A percentile compares a stretch with the other conserved stretches of the same genome.
Conservation (phyloP, 2,113 vertebrate species). For the Haliaeetus leucogaster region DNA sequence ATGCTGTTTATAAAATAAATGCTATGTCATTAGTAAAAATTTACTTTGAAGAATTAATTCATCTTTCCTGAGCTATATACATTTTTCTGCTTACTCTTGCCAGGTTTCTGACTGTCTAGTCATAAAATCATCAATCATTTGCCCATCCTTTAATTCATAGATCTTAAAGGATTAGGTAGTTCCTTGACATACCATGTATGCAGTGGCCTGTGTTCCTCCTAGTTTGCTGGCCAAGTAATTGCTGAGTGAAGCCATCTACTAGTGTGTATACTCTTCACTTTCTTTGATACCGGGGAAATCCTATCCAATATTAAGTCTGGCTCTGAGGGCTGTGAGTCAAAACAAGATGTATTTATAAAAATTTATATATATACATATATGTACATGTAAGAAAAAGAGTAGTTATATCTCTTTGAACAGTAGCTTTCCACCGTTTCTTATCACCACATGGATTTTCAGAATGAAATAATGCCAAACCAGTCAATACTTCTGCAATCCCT, state of each 20-base stretch:
- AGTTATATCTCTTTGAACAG: not conserved
- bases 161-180: not conserved
- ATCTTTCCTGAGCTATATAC: not conserved
- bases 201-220: not conserved
- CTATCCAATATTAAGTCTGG: not conserved
- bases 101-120: not conserved
- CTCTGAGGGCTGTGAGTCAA: not conserved
- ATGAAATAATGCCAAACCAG: not conserved
- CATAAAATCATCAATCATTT: not conserved
- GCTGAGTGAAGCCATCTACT: not conserved
- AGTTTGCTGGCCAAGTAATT: not conserved
- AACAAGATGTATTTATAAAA: not conserved
- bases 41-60: not conserved
- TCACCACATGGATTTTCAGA: not conserved
- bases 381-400: not conserved
- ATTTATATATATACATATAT: not conserved
- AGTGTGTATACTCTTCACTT: not conserved
- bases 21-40: not conserved
- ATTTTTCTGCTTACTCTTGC: not conserved
- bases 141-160: not conserved
- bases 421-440: not conserved
- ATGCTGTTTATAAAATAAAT: not conserved
- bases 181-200: not conserved
- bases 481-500: not conserved
- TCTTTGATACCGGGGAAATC: not conserved